These are phyloP conservation scores for Nothura maculosa DNA, from an alignment of 2,797 vertebrate species.

Conservation along the genomic window DNA sequence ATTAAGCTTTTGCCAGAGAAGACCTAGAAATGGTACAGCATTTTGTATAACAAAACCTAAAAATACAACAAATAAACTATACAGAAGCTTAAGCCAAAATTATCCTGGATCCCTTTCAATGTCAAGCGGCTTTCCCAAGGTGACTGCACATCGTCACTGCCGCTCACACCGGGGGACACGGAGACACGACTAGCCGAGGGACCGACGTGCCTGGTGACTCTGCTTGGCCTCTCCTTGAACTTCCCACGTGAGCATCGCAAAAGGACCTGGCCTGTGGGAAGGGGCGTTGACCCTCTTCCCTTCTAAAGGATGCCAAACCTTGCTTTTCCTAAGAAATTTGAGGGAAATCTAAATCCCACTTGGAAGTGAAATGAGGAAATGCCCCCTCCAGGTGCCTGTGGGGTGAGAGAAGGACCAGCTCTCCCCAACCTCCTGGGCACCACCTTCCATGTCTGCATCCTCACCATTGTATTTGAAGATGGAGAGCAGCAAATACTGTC, in stretches of 20 bases:
- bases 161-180: not conserved
- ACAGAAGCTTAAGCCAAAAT: constrained; percentile 28
- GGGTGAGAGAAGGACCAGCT: not conserved
- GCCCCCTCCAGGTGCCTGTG: not conserved
- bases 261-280: not conserved
- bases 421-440: not conserved
- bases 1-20: not conserved
- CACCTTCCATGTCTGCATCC: too few species aligned
- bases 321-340: not conserved
- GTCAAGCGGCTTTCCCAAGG: constrained; percentile 32
- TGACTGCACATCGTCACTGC: constrained; percentile 9
- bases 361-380: not conserved
- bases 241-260: not conserved
- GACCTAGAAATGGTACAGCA: constrained; percentile 14
- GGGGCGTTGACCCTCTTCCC: not conserved
- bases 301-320: not conserved
- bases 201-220: not conserved
- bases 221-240: accelerated
- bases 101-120: constrained; percentile 64
- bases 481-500: too few species aligned
- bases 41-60: constrained; percentile 39
- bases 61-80: constrained; percentile 32
- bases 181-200: not conserved
- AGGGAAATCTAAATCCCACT: not conserved
- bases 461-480: too few species aligned